Conservation (phyloP, 35 echinoderm and acorn worm genomes). For the Apostichopus parvimensis region DNA sequence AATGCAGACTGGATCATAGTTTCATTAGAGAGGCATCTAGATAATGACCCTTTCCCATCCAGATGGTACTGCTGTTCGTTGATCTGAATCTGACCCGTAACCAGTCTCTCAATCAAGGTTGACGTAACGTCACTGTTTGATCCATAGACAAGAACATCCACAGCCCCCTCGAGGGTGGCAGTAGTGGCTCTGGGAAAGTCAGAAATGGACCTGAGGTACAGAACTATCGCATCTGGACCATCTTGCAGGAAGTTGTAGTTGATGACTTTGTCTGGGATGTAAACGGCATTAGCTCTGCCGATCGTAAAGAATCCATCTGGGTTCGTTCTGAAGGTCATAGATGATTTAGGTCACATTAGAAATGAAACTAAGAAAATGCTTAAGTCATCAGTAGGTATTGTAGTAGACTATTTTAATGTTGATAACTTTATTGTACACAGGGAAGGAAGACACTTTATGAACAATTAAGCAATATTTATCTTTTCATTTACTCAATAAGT, state of each 20-base stretch:
- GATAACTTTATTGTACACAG: too few relatives aligned
- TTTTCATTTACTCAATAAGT: too few relatives aligned
- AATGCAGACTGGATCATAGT: slow-evolving; percentile 62
- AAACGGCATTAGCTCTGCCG: slow-evolving; percentile 57
- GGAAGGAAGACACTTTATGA: too few relatives aligned
- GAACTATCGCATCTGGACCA: slow-evolving; percentile 83
- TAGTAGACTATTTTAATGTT: too few relatives aligned
- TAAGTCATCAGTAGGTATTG: too few relatives aligned
- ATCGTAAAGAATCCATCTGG: slow-evolving; percentile 76
- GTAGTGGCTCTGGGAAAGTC: slow-evolving; percentile 72
- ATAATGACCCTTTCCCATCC: slow-evolving; percentile 59
- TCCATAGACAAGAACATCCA: slow-evolving; percentile 69
- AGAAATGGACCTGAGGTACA: slow-evolving; percentile 49
- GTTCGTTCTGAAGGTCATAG: slow-evolving; percentile 76
- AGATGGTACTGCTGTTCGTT: slow-evolving; percentile 52
- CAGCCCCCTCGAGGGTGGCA: slow-evolving; percentile 52
- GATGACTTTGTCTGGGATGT: slow-evolving; percentile 58
- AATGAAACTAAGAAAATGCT: too few relatives aligned
- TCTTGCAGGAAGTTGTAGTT: slow-evolving; percentile 72
- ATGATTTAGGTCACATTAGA: neutral
- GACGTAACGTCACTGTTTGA: slow-evolving; percentile 49
- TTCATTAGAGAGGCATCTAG: slow-evolving; percentile 78
- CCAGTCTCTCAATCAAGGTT: slow-evolving; percentile 63
- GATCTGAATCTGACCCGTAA: slow-evolving; percentile 71
- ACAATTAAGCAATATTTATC: too few relatives aligned